A percentile compares a stretch with the other conserved stretches of the same genome.
These are phyloP conservation scores for Sinodicranocentrus sp. DNA, from an alignment of 2,888 invertebrate species.

Conservation along the genomic window DNA sequence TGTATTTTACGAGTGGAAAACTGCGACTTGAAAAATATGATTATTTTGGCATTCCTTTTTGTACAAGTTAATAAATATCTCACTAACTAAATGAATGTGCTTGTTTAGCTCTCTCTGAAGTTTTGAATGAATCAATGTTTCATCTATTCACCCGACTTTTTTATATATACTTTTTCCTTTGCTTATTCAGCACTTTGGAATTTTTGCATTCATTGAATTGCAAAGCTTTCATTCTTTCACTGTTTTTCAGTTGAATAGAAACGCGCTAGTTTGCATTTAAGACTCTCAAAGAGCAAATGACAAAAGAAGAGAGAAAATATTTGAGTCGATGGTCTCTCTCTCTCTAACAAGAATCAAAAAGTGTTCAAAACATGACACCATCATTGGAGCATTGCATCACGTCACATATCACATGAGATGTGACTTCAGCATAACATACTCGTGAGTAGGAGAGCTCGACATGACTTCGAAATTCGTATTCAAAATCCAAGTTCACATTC, in stretches of 20 bases:
- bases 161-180: too few species aligned
- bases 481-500: conserved; percentile 28
- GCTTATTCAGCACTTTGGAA: neutral
- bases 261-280: too few species aligned
- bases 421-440: too few species aligned
- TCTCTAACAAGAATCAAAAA: conserved; percentile 25
- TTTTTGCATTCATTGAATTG: neutral
- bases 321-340: too few species aligned
- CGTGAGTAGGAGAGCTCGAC: conserved; percentile 18
- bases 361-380: conserved; percentile 61
- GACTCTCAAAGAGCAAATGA: neutral
- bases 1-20: neutral
- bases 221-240: too few species aligned
- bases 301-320: neutral
- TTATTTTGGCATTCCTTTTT: conserved; percentile 26
- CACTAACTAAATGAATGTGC: neutral
- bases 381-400: conserved; percentile 30
- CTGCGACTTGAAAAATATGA: conserved; percentile 33
- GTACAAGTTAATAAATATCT: conserved; percentile 44
- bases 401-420: conserved; percentile 14
- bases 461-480: conserved; percentile 38
- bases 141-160: too few species aligned
- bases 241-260: too few species aligned
- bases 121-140: too few species aligned
- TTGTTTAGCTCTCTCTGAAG: neutral